Evolutionary conservation across 2,888 invertebrate genomes (phyloP).

Genomic region (Eilema depressum): DNA sequence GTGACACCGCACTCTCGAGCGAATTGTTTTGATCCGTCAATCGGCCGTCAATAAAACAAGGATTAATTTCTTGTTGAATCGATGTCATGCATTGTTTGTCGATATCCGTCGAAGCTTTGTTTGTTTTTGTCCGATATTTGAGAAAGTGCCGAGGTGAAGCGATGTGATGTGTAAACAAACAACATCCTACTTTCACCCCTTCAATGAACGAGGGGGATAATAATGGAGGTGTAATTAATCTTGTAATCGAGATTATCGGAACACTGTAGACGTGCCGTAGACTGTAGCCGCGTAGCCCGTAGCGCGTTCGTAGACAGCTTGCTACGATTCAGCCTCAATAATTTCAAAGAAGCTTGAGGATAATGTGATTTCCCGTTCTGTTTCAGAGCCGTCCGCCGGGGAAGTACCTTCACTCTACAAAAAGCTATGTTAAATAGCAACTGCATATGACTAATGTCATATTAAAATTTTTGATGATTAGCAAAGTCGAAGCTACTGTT

Average conservation of each 20-base stretch:
- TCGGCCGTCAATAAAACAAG: slow-evolving; percentile 44
- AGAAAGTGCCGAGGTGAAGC: slow-evolving; percentile 41
- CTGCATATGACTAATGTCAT: neutral
- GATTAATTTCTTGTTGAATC: slow-evolving; percentile 34
- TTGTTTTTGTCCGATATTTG: slow-evolving; percentile 39
- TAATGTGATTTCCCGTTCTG: neutral
- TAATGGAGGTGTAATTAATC: slow-evolving; percentile 22
- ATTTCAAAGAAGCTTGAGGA: neutral
- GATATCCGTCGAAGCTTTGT: slow-evolving; percentile 40
- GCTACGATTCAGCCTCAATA: slow-evolving; percentile 36
- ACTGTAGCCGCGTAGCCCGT: slow-evolving; percentile 32
- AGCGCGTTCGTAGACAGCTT: slow-evolving; percentile 47
- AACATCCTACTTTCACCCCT: slow-evolving; percentile 26
- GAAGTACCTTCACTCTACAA: neutral
- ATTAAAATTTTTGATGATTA: too few relatives aligned
- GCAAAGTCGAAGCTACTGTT: too few relatives aligned
- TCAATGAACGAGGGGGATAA: neutral
- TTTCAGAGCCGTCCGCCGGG: neutral
- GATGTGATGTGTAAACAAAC: slow-evolving; percentile 34
- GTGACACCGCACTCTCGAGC: slow-evolving; percentile 53
- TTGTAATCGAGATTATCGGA: slow-evolving; percentile 1
- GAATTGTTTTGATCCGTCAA: slow-evolving; percentile 63
- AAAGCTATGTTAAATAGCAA: neutral
- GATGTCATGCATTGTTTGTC: slow-evolving; percentile 26
- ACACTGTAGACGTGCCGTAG: neutral